phyloP scores from a whole-genome alignment of 2,113 vertebrate species.

The Trichechus manatus region DNA sequence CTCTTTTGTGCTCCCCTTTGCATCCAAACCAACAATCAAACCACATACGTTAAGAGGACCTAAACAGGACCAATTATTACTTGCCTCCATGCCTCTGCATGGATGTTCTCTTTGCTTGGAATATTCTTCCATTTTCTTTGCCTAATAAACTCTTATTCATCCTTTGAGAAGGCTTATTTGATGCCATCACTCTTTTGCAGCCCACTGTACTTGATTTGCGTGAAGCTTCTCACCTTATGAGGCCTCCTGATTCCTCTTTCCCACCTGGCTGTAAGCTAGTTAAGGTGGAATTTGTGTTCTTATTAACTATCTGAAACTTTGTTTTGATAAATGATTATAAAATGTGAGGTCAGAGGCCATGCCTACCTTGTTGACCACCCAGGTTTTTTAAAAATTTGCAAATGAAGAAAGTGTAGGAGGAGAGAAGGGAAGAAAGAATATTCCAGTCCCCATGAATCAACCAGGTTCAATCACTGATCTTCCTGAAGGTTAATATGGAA shows the following conservation, averaged over 20 bases:
- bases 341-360: background rate
- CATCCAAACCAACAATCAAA: background rate
- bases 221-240: background rate
- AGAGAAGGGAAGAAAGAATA: background rate
- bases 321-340: background rate
- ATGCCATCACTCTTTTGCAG: background rate
- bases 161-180: background rate
- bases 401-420: background rate
- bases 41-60: background rate
- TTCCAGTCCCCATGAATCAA: background rate
- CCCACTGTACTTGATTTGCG: background rate
- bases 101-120: background rate
- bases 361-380: background rate
- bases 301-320: background rate
- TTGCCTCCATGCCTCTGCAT: background rate
- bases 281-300: background rate
- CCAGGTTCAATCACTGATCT: background rate
- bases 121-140: background rate
- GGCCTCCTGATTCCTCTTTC: background rate
- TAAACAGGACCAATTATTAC: background rate
- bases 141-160: background rate
- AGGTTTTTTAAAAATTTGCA: constrained; percentile 9
- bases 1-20: background rate
- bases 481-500: constrained; percentile 28
- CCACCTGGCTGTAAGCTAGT: background rate